A percentile compares a stretch with the other conserved stretches of the same genome.
These are phyloP conservation scores for Microcebus lehilahytsara DNA, from an alignment of 2,113 vertebrate genomes.

Conservation along the genomic window DNA sequence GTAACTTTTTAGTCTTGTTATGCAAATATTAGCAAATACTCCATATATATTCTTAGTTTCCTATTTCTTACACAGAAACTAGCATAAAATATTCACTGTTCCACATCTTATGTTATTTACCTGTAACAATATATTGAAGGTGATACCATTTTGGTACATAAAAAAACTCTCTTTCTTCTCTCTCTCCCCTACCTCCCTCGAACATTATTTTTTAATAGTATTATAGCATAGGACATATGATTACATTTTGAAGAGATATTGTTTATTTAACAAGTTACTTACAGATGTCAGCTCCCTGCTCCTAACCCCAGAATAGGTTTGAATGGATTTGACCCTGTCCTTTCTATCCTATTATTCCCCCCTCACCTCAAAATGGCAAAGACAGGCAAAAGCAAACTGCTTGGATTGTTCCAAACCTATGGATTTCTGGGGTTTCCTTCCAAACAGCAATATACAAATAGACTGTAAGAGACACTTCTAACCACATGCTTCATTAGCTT, in stretches of 20 bases:
- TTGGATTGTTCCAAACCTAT: background rate
- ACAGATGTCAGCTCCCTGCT: background rate
- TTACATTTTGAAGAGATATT: background rate
- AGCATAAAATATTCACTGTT: background rate
- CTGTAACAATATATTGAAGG: background rate
- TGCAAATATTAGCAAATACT: background rate
- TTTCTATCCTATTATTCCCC: background rate
- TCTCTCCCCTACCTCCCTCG: background rate
- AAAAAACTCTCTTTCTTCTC: background rate
- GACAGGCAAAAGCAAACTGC: background rate
- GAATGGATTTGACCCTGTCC: background rate
- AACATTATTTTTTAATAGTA: background rate
- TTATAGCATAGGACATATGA: background rate
- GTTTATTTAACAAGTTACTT: background rate
- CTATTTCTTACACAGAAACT: background rate
- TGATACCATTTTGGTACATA: background rate
- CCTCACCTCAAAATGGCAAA: background rate
- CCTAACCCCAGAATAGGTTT: background rate
- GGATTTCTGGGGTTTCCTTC: background rate
- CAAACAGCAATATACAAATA: background rate
- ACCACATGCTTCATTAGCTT: background rate
- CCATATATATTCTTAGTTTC: background rate
- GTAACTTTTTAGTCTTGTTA: background rate
- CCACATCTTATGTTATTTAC: background rate
- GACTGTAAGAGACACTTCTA: background rate